A percentile compares a stretch with the other conserved stretches of the same genome.
These are phyloP conservation scores for Psix sp. DNA, from an alignment of 1,140 invertebrate species.

Conservation along the genomic window DNA sequence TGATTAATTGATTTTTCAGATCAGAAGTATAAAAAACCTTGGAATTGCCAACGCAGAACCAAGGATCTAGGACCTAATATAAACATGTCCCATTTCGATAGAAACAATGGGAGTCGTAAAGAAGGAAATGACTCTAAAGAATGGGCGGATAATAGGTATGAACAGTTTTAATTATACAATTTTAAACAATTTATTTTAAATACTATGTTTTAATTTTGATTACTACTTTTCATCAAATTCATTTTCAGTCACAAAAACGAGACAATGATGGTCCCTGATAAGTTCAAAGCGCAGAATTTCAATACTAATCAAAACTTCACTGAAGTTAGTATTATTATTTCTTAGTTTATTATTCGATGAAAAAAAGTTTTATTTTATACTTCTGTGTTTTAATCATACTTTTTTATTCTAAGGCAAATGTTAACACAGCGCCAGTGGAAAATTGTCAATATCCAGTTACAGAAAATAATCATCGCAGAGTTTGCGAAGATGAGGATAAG, in stretches of 20 bases:
- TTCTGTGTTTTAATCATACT: neutral
- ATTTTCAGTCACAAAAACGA: slow-evolving; percentile 53
- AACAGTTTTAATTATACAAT: slow-evolving; percentile 14
- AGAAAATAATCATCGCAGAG: slow-evolving; percentile 17
- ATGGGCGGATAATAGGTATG: slow-evolving; percentile 54
- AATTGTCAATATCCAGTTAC: slow-evolving; percentile 8
- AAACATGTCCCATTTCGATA: slow-evolving; percentile 48
- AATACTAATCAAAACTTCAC: slow-evolving; percentile 11
- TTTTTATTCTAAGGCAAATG: slow-evolving; percentile 7
- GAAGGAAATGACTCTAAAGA: slow-evolving; percentile 48
- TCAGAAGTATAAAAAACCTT: slow-evolving; percentile 67
- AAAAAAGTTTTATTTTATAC: no score
- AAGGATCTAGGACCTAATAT: slow-evolving; percentile 59
- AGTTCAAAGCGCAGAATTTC: slow-evolving; percentile 22
- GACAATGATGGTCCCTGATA: slow-evolving; percentile 21
- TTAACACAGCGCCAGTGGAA: slow-evolving; percentile 5
- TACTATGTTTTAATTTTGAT: slow-evolving; percentile 41
- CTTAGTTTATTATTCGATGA: neutral
- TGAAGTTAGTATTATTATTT: slow-evolving; percentile 24
- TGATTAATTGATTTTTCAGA: slow-evolving; percentile 15
- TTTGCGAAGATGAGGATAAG: slow-evolving; percentile 23
- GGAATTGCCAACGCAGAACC: slow-evolving; percentile 53
- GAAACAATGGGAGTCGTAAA: slow-evolving; percentile 46
- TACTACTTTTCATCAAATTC: no score
- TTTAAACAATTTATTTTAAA: slow-evolving; percentile 3